Percentiles rank a stretch among this genome's conserved stretches.
phyloP scores from a whole-genome alignment of 2,113 vertebrate genomes.

The Eptesicus fuscus region DNA sequence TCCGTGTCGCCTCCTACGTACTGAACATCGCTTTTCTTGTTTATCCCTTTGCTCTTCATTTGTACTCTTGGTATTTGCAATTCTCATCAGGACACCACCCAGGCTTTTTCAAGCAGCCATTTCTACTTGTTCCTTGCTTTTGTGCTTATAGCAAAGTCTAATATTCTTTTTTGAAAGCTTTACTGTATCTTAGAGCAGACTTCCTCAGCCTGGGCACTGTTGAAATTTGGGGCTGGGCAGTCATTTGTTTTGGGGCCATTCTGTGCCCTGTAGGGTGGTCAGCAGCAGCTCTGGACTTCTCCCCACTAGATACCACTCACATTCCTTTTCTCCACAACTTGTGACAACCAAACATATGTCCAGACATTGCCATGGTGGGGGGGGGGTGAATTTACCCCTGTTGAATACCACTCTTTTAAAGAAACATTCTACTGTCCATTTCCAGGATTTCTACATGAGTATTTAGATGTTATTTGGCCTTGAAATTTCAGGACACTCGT shows the following conservation, averaged over 20 bases:
- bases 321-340: rapidly evolving
- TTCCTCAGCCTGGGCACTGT: neutral
- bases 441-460: neutral
- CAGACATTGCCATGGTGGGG: neutral
- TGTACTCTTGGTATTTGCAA: neutral
- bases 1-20: neutral
- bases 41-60: neutral
- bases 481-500: neutral
- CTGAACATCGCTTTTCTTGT: neutral
- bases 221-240: neutral
- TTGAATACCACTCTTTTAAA: neutral
- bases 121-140: neutral
- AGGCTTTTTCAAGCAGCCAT: neutral
- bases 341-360: neutral
- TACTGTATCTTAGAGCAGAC: neutral
- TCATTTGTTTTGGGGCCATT: neutral
- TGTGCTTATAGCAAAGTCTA: neutral
- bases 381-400: neutral
- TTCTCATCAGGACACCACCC: neutral
- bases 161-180: neutral
- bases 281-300: neutral
- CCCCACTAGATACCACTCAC: neutral
- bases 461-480: neutral
- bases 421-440: neutral
- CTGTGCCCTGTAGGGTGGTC: neutral